phyloP scores from a whole-genome alignment of 2,888 invertebrate genomes.

The Macaria liturata region DNA sequence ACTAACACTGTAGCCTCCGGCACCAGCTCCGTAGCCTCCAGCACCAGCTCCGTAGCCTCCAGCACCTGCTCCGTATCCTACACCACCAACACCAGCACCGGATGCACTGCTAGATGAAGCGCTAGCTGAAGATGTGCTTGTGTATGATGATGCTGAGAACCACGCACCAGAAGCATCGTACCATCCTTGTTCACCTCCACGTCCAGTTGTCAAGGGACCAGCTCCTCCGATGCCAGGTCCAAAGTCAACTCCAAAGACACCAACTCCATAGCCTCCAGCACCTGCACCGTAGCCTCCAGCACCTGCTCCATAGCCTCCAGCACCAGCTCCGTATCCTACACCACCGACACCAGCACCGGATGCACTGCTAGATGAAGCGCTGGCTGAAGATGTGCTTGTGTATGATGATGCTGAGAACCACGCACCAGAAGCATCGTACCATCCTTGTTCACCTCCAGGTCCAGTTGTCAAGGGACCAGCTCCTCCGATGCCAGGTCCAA shows the following conservation, averaged over 20 bases:
- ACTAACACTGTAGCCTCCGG: not conserved
- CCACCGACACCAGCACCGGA: constrained; percentile 1
- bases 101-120: not conserved
- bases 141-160: not conserved
- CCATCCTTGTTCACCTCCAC: not conserved
- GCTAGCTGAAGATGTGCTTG: not conserved
- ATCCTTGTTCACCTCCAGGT: not conserved
- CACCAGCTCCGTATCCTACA: too few relatives aligned
- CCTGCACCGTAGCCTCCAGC: constrained; percentile 2
- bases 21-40: not conserved
- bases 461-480: constrained; percentile 19
- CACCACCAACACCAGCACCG: constrained; percentile 7
- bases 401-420: too few relatives aligned
- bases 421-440: too few relatives aligned
- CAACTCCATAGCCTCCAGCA: not conserved
- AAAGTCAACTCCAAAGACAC: not conserved
- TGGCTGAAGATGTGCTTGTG: too few relatives aligned
- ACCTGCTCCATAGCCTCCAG: constrained; percentile 3
- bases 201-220: not conserved
- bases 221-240: not conserved
- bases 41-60: not conserved
- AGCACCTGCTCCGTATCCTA: not conserved
- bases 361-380: too few relatives aligned
- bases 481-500: constrained; percentile 1
- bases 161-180: not conserved